These are phyloP conservation scores for Cosmorhoe ocellata DNA, from an alignment of 2,888 invertebrate species.

Conservation along the genomic window DNA sequence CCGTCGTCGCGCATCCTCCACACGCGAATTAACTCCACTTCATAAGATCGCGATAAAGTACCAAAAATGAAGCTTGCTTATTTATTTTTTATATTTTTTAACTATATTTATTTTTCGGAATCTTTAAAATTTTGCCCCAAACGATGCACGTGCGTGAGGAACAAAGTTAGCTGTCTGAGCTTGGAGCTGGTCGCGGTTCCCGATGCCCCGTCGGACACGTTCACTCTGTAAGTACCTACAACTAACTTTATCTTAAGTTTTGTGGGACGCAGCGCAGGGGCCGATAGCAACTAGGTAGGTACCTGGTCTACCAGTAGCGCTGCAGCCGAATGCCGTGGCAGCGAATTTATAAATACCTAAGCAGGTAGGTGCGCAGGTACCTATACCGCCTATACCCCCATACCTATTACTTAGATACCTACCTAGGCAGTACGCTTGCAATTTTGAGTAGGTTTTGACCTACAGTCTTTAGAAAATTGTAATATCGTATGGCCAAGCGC, in stretches of 20 bases:
- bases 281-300: conserved; percentile 39
- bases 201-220: conserved; percentile 53
- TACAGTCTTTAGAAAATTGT: no score
- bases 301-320: no score
- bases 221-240: conserved; percentile 73
- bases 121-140: conserved; percentile 53
- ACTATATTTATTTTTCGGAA: conserved; percentile 38
- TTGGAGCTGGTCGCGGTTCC: conserved; percentile 59
- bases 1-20: background rate
- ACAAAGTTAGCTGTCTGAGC: conserved; percentile 59
- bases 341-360: no score
- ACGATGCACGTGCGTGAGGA: conserved; percentile 60
- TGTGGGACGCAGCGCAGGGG: conserved; percentile 24
- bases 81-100: conserved; percentile 49
- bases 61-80: conserved; percentile 43
- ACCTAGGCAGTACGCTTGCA: no score
- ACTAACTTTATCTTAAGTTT: conserved; percentile 23
- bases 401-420: no score
- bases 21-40: background rate
- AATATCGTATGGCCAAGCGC: no score
- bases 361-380: no score
- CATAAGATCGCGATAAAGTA: background rate
- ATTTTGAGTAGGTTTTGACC: no score
- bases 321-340: no score
- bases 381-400: no score